Conservation (phyloP, 2,113 vertebrate species). For the Carlito syrichta region DNA sequence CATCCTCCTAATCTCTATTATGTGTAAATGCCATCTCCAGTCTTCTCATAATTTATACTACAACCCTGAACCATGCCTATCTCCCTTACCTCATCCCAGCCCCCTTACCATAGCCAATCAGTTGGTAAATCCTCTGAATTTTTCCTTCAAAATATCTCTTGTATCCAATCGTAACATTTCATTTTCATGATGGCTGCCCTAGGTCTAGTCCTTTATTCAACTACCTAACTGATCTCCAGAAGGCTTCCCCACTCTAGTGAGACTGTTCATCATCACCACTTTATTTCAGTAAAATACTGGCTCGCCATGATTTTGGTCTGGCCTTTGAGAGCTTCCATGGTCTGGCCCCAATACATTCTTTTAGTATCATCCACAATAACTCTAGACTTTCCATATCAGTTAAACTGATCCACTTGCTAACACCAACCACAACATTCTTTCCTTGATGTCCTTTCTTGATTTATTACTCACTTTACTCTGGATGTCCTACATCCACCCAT, state of each 20-base stretch:
- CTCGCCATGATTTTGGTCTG: not conserved
- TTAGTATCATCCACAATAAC: not conserved
- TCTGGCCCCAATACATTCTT: not conserved
- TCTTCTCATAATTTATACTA: not conserved
- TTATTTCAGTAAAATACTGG: not conserved
- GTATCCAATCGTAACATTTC: not conserved
- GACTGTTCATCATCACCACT: not conserved
- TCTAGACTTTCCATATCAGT: not conserved
- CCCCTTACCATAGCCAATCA: not conserved
- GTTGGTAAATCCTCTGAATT: not conserved
- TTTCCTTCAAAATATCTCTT: not conserved
- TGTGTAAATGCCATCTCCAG: not conserved
- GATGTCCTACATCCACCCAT: not conserved
- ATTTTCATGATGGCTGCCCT: not conserved
- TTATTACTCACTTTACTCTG: not conserved
- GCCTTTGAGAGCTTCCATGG: not conserved
- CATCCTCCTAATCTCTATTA: not conserved
- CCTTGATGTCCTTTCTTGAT: not conserved
- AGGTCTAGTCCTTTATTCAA: not conserved
- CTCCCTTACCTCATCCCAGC: not conserved
- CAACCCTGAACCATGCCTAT: not conserved
- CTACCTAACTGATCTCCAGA: not conserved
- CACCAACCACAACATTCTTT: not conserved
- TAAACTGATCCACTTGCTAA: not conserved
- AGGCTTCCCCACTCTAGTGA: not conserved